Conservation (phyloP, 2,888 invertebrate species). For the Nemoura dubitans region DNA sequence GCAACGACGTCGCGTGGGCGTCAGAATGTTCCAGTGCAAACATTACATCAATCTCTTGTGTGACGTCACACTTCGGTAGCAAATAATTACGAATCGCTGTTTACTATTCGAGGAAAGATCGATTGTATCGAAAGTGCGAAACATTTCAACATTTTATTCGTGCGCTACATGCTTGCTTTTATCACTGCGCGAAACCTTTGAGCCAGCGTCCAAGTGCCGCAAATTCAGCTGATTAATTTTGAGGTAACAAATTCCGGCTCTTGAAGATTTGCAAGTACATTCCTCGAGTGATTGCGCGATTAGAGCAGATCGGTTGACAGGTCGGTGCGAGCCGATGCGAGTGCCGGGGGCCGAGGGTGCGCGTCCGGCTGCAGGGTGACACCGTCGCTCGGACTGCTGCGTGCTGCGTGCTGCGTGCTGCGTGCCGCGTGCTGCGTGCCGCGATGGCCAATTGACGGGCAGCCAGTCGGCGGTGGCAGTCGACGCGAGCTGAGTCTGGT, state of each 20-base stretch:
- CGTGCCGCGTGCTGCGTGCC: too few relatives aligned
- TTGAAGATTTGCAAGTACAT: slow-evolving; percentile 1
- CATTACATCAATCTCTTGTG: background rate
- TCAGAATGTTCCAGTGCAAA: slow-evolving; percentile 25
- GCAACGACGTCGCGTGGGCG: background rate
- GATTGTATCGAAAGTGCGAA: background rate
- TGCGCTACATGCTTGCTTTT: background rate
- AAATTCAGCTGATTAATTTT: background rate
- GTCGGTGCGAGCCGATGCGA: background rate
- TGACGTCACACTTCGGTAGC: background rate
- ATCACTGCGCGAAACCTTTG: background rate
- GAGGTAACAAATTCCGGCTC: background rate
- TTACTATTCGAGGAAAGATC: background rate
- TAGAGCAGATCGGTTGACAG: background rate
- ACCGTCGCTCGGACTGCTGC: too few relatives aligned
- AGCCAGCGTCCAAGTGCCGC: background rate
- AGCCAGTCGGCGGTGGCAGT: background rate
- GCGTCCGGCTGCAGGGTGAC: background rate
- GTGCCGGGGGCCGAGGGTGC: background rate
- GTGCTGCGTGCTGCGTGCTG: too few relatives aligned
- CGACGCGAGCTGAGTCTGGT: background rate
- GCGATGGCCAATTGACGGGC: background rate
- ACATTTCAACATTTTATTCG: background rate
- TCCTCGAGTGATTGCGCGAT: background rate
- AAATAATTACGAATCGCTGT: background rate